Evolutionary conservation across 2,888 invertebrate genomes (phyloP).

Genomic region (Lomographa bimaculata): DNA sequence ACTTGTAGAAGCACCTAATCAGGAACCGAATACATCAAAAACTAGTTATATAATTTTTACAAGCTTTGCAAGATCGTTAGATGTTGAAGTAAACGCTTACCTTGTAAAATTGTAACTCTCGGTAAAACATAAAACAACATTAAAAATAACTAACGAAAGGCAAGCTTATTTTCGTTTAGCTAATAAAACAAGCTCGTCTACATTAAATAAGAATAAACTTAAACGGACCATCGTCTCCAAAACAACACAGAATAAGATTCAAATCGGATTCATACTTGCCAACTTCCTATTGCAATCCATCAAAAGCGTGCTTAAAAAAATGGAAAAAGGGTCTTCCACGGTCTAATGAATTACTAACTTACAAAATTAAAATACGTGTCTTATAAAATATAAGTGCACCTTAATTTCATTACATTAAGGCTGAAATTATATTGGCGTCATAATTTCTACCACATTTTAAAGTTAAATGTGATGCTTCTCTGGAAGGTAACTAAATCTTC

Average conservation of each 20-base stretch:
- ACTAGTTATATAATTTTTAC: too few relatives aligned
- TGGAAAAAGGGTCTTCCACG: constrained; percentile 34
- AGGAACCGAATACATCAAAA: too few relatives aligned
- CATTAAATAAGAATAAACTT: constrained; percentile 13
- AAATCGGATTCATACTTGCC: constrained; percentile 36
- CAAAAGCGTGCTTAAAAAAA: constrained; percentile 58
- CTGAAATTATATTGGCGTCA: constrained; percentile 5
- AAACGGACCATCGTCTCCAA: too few relatives aligned
- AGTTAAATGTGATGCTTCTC: constrained; percentile 35
- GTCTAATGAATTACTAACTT: constrained; percentile 41
- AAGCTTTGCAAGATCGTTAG: too few relatives aligned
- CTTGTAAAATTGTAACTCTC: too few relatives aligned
- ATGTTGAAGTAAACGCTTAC: too few relatives aligned
- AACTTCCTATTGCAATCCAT: constrained; percentile 60
- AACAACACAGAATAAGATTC: constrained; percentile 15
- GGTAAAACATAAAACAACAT: too few relatives aligned
- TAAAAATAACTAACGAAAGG: too few relatives aligned
- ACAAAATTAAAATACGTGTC: constrained; percentile 14
- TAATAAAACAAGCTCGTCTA: not conserved
- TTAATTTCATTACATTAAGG: constrained; percentile 2
- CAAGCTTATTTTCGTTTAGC: not conserved
- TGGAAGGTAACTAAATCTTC: constrained; percentile 65
- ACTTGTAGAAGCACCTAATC: too few relatives aligned
- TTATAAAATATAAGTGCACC: not conserved
- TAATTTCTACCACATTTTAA: not conserved